These are phyloP conservation scores for Anser brachyrhynchus DNA, from an alignment of 2,113 vertebrate species.

Conservation along the genomic window DNA sequence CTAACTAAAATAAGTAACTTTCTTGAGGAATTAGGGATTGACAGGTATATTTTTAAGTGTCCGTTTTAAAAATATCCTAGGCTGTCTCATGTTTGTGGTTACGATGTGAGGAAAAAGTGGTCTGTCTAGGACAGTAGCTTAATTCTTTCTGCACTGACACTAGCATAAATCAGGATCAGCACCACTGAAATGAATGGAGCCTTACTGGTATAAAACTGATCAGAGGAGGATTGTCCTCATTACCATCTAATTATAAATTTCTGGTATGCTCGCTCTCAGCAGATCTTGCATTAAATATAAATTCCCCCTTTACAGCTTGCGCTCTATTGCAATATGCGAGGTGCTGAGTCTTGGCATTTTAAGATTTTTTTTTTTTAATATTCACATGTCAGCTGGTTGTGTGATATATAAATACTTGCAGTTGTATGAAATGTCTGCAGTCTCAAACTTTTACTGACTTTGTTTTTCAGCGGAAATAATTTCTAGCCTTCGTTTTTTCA, in stretches of 20 bases:
- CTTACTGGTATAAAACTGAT: constrained; percentile 56
- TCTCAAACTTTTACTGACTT: not conserved
- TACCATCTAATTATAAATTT: constrained; percentile 65
- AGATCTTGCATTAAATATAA: constrained; percentile 65
- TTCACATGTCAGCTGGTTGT: constrained; percentile 32
- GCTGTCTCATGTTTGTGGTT: constrained; percentile 57
- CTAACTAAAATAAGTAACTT: not conserved
- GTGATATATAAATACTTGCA: constrained; percentile 59
- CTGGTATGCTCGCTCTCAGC: constrained; percentile 50
- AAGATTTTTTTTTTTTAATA: constrained; percentile 59
- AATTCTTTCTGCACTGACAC: constrained; percentile 53
- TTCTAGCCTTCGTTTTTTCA: not conserved
- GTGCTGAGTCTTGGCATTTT: constrained; percentile 67
- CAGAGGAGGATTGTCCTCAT: constrained; percentile 63
- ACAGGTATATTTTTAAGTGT: constrained; percentile 61
- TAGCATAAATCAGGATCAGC: constrained; percentile 54
- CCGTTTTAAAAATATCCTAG: constrained; percentile 64
- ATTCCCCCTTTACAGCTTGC: constrained; percentile 42
- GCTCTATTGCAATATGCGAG: constrained; percentile 40
- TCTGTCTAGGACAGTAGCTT: constrained; percentile 49
- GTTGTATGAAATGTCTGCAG: constrained; percentile 37
- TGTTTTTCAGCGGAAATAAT: constrained; percentile 13
- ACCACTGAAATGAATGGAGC: constrained; percentile 41
- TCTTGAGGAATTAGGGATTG: constrained; percentile 9
- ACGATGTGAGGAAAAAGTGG: constrained; percentile 43